Conservation (phyloP, 1,140 invertebrate species). For the Drosophila bocqueti region DNA sequence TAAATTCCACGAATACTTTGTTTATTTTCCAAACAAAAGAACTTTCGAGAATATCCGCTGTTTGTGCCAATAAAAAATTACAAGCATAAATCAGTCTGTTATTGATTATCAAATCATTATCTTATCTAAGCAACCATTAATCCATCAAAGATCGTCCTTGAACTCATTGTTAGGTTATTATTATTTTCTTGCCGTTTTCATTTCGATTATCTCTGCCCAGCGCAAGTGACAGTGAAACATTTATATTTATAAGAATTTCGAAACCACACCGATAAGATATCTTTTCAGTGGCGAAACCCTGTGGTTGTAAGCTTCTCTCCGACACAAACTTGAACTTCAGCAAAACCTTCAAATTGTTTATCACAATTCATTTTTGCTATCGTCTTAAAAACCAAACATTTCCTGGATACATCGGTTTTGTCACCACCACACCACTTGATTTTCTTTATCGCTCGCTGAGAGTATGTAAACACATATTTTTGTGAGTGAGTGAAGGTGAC, state of each 20-base stretch:
- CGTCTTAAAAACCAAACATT: constrained; percentile 41
- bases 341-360: constrained; percentile 49
- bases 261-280: constrained; percentile 33
- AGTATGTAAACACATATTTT: background rate
- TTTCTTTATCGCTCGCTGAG: constrained; percentile 18
- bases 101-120: constrained; percentile 32
- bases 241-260: constrained; percentile 30
- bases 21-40: background rate
- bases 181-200: constrained; percentile 1
- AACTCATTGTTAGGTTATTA: constrained; percentile 2
- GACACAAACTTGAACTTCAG: constrained; percentile 43
- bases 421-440: constrained; percentile 13
- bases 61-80: constrained; percentile 1
- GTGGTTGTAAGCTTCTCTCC: constrained; percentile 25
- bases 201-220: constrained; percentile 19
- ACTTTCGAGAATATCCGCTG: background rate
- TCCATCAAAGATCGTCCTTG: constrained; percentile 40
- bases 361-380: constrained; percentile 39
- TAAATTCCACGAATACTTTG: background rate
- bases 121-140: constrained; percentile 37
- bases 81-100: constrained; percentile 16
- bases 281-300: constrained; percentile 1
- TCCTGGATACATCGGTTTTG: constrained; percentile 19
- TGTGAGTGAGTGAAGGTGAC: background rate
- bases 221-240: constrained; percentile 29